A percentile compares a stretch with the other conserved stretches of the same genome.
Evolutionary conservation across 2,113 vertebrate genomes (phyloP).

Genomic region (Turdus rufiventris): DNA sequence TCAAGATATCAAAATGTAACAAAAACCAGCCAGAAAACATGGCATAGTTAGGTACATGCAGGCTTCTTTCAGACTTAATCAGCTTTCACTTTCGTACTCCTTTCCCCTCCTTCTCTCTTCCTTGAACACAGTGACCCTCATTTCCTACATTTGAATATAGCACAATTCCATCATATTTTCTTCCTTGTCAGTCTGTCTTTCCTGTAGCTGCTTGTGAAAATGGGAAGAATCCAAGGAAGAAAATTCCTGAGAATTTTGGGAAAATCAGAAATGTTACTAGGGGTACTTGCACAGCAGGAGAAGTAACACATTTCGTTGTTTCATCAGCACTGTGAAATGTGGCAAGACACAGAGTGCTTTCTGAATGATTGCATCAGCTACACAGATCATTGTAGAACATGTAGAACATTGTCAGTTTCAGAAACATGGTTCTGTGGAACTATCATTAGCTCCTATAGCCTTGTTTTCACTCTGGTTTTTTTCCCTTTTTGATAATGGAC

Average conservation of each 20-base stretch:
- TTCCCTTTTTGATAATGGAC: background rate
- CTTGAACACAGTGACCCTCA: rapidly evolving
- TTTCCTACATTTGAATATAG: background rate
- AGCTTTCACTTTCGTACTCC: background rate
- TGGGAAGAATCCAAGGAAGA: background rate
- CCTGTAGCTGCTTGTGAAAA: background rate
- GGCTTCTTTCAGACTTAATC: background rate
- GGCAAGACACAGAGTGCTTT: background rate
- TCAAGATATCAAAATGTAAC: background rate
- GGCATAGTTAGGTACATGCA: background rate
- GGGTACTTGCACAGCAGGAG: background rate
- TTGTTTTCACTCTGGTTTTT: background rate
- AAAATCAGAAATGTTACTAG: background rate
- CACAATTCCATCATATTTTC: background rate
- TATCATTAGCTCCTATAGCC: background rate
- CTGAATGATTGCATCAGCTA: background rate
- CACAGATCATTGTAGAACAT: background rate
- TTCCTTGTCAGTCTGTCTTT: background rate
- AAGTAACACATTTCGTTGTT: background rate
- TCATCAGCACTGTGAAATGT: background rate
- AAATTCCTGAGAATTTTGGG: background rate
- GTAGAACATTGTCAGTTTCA: background rate
- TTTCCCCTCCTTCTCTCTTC: background rate
- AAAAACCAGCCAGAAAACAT: background rate
- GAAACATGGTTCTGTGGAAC: background rate